Evolutionary conservation across 1,140 invertebrate species (phyloP), one percentile per base, ranked within the genome.

Genomic region (Zeugodacus cucurbitae): DNA sequence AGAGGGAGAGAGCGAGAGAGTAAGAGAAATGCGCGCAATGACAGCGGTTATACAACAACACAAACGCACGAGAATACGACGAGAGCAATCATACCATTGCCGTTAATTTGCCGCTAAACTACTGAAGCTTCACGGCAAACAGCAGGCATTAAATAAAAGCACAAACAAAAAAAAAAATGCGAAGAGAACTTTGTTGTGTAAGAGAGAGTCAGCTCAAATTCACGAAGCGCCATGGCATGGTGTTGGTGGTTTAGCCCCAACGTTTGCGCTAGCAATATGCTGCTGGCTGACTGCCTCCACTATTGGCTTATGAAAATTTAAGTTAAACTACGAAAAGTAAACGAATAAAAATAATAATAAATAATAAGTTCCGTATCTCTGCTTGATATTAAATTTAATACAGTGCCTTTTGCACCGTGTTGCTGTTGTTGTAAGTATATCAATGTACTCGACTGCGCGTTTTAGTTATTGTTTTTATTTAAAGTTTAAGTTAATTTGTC

Each of bases 261-360:
- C 32, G 64, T 3, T 70, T 29, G 10, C 32, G 64, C 10, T 82
- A 48, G 14, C 6, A 8, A 41, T 34, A 20, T 74, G 32, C 70
- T 22, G 20, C 70, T 37, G 10, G 62, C 62, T 32, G 22, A 5
- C n/a, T 82, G 74, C n/a, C 22, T 82, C n/a, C n/a, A 32, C 70
- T 82, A 82, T 82, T 82, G n/a, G 48, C 74, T 82, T 82, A 82
- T 82, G 34, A 82, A 82, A 54, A n/a, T n/a, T 82, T 82, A 48
- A 48, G 48, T 82, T 54, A 26, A 48, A 82, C 10, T 82, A 11
- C 2, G 14, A 82, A 26, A 82, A 48, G 29, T 8, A 54, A 17
- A 0, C 3, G 14, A 20, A n/a, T n/a, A n/a, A n/a, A 54, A 54
- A 54, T 54, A 48, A 11, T 11, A 78, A 78, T 44, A 82, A 29